Conservation (phyloP, 2,888 invertebrate species). For the Colletes collaris region DNA sequence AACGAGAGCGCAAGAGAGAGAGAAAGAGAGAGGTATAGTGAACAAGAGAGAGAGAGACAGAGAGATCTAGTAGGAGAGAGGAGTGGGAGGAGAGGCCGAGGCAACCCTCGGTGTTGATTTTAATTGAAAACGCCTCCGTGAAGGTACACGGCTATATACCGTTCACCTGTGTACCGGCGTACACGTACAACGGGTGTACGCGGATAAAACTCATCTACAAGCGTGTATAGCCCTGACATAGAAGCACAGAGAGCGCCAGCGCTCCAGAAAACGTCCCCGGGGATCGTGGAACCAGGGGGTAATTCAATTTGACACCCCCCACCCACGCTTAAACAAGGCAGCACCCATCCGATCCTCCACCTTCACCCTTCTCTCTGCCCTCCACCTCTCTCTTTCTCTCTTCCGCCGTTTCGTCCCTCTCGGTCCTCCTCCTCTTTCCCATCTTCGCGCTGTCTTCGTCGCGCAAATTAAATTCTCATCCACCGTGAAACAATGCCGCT, state of each 20-base stretch:
- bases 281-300: slow-evolving; percentile 78
- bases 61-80: not conserved
- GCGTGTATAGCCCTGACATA: slow-evolving; percentile 55
- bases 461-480: slow-evolving; percentile 82
- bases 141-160: slow-evolving; percentile 63
- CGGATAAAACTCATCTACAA: slow-evolving; percentile 62
- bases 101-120: slow-evolving; percentile 76
- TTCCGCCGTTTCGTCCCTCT: slow-evolving; percentile 18
- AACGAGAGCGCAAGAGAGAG: slow-evolving; percentile 19
- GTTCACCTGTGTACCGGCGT: slow-evolving; percentile 38
- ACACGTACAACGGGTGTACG: slow-evolving; percentile 34
- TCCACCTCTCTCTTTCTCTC: slow-evolving; percentile 42
- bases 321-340: slow-evolving; percentile 81
- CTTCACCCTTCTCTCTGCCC: slow-evolving; percentile 37
- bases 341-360: slow-evolving; percentile 73
- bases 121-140: slow-evolving; percentile 80
- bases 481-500: slow-evolving; percentile 81
- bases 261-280: slow-evolving; percentile 78
- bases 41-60: slow-evolving; percentile 20
- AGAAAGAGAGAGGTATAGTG: slow-evolving; percentile 2
- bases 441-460: slow-evolving; percentile 61
- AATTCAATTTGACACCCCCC: slow-evolving; percentile 83
- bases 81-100: slow-evolving; percentile 39
- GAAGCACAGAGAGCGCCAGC: slow-evolving; percentile 70
- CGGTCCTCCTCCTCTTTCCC: slow-evolving; percentile 28